phyloP scores from a whole-genome alignment of 2,888 invertebrate species.

The Trachelus stipa region DNA sequence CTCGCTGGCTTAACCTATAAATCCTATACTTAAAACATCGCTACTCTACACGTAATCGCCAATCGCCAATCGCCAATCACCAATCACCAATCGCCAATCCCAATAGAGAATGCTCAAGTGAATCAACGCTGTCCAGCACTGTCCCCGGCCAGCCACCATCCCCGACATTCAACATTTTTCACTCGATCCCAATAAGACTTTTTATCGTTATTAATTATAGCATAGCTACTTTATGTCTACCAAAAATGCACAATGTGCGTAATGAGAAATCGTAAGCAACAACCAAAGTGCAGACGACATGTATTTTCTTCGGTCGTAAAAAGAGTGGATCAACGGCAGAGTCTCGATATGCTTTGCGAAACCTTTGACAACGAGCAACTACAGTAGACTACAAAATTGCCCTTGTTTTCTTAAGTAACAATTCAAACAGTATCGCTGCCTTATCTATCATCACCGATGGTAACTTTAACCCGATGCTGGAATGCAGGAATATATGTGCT shows the following conservation, averaged over 20 bases:
- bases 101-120: slow-evolving; percentile 47
- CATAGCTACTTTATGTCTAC: too few species aligned
- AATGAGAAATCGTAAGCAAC: too few species aligned
- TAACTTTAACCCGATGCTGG: slow-evolving; percentile 16
- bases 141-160: slow-evolving; percentile 56
- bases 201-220: too few species aligned
- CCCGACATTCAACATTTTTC: slow-evolving; percentile 47
- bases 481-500: slow-evolving; percentile 15
- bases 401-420: slow-evolving; percentile 20
- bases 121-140: slow-evolving; percentile 32
- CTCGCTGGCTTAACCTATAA: too few species aligned
- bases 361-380: background rate
- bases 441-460: slow-evolving; percentile 16
- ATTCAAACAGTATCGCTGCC: slow-evolving; percentile 14
- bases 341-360: too few species aligned
- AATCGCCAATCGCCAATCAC: slow-evolving; percentile 24
- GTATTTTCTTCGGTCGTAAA: too few species aligned
- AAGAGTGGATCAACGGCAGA: too few species aligned
- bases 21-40: too few species aligned
- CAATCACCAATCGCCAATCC: slow-evolving; percentile 26
- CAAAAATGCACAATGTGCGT: too few species aligned
- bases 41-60: too few species aligned
- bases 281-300: too few species aligned
- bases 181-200: background rate
- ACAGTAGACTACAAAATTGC: slow-evolving; percentile 12